Conservation (phyloP, 2,113 vertebrate species). For the Excalfactoria chinensis region DNA sequence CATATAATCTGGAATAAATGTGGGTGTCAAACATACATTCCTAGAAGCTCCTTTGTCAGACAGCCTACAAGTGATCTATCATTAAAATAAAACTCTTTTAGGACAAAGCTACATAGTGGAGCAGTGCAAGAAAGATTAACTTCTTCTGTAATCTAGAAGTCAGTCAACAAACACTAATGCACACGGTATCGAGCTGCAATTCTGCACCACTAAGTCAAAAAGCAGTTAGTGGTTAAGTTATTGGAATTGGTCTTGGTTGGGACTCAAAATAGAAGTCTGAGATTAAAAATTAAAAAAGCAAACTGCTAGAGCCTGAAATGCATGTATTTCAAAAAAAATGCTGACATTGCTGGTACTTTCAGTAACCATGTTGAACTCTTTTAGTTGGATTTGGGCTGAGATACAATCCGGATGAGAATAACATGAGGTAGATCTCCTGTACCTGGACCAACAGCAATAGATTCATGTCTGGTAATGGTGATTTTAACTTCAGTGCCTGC, state of each 20-base stretch:
- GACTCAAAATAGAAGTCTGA: not conserved
- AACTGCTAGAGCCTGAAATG: not conserved
- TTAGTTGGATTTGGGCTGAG: not conserved
- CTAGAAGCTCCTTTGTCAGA: constrained; percentile 62
- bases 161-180: not conserved
- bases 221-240: not conserved
- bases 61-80: constrained; percentile 65
- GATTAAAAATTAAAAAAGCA: not conserved
- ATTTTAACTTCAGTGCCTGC: constrained; percentile 97
- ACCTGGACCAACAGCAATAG: constrained; percentile 97
- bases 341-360: not conserved
- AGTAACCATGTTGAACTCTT: not conserved
- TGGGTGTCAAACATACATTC: constrained; percentile 38
- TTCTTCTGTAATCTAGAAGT: not conserved
- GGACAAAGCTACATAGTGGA: not conserved
- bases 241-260: not conserved
- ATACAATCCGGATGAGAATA: not conserved
- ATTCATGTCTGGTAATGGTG: constrained; percentile 95
- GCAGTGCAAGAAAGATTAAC: not conserved
- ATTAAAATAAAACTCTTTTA: constrained; percentile 52
- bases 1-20: constrained; percentile 1
- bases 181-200: not conserved
- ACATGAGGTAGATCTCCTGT: constrained; percentile 13
- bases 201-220: not conserved
- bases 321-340: not conserved